Evolutionary conservation across 2,888 invertebrate species (phyloP), one percentile per base, ranked within the genome.

Genomic region (Phanerotoma sp.): DNA sequence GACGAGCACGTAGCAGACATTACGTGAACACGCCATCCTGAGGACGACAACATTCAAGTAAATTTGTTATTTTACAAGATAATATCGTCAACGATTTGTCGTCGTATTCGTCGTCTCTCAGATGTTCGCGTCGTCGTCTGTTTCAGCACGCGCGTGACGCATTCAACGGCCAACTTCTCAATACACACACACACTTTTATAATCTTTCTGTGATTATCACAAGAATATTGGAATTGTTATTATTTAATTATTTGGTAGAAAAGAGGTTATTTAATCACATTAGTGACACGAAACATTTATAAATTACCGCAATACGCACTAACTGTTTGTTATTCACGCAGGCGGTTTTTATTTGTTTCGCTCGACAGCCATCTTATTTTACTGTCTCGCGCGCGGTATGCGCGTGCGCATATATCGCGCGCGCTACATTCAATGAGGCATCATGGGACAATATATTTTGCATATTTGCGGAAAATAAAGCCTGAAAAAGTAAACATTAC

Each of bases 311-410:
- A 38, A 44, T 57, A 60, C 56, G 57, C 61, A 61, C 46, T 54
- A 33, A 46, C 54, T 62, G 66, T 68, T 68, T 71, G 70, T 71
- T 71, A 70, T 70, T 71, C 67, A 71, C 67, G 61, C 64, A 62
- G 63, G 66, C 66, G 55, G 63, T 64, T 66, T 64, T 44, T 69
- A 70, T 72, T 72, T 72, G 66, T 71, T 71, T 70, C 71, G 65
- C 58, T 65, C 56, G 59, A 62, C 67, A 57, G 67, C 71, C 73
- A 73, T 73, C 63, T 73, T 72, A 69, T 68, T 72, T 72, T 68
- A 62, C 68, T 64, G 68, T 58, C 25, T 5, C 63, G 65, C 63
- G 64, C 62, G 58, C 54, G 37, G 44, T 15, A 11, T 46, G 63
- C 63, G 65, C 65, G 58, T 53, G 50, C 63, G 64, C 68, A 61